Base-by-base conservation (phyloP, 2,797 vertebrate genomes). In the Xenopus petersii region DNA sequence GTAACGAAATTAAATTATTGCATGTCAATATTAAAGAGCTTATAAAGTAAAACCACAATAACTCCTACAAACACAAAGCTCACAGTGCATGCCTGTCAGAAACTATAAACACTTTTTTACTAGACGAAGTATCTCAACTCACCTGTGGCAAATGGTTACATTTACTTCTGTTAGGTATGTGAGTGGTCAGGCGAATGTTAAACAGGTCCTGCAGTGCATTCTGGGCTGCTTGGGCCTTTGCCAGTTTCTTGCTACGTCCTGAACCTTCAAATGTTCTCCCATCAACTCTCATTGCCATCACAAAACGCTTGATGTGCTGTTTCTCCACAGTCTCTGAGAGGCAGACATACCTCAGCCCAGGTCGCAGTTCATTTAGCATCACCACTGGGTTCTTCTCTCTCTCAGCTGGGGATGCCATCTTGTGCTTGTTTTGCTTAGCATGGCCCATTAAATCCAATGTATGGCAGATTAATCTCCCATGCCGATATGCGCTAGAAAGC, bases 91-190 rank as follows among this genome's bases (percentile, higher is more conserved):
- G 26, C 26, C 26, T 30, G 26, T 30, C 36, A 42, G 36, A 42
- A 42, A 42, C 36, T 42, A 42, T 42, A 42, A 42, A 42, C 36
- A 42, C 8, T 42, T 30, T 42, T 42, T 6, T 6, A 42, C 4
- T 5, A 42, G 36, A 42, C 36, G 8, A 42, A 42, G 36, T 42
- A 42, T 42, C 36, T 9, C 36, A 42, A 9, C 96, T 97, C 94
- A 99, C 98, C 97, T 99, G 98, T 83, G 97, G 97, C 93, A 99
- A 92, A 92, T 94, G 94, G 92, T 93, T 94, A 86, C 93, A 94
- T 87, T 91, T 96, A 88, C 90, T 97, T 91, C 95, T 94, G 93
- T 93, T 93, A 92, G 92, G 92, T 84, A 87, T 87, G 83, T 92
- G 93, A 83, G 92, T 91, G 59, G 92, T 91, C 75, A 94, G 92